These are phyloP conservation scores for Diabrotica virgifera DNA, from an alignment of 1,140 invertebrate genomes.

Conservation along the genomic window DNA sequence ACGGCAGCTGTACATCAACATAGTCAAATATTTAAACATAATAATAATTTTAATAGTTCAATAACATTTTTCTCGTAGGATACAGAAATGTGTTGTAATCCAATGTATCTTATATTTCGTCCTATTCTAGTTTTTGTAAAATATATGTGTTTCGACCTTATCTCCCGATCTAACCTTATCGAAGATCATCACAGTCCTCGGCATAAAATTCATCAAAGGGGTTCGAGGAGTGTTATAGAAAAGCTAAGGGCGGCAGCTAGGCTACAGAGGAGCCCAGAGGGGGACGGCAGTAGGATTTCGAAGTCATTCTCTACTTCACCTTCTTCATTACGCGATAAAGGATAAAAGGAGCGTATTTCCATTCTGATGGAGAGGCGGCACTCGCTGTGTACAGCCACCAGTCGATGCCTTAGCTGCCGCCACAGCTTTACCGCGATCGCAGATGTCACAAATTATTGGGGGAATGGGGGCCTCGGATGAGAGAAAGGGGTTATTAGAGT, in stretches of 20 bases:
- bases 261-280: constrained; percentile 39
- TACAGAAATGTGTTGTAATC: too few species aligned
- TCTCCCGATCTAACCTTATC: constrained; percentile 14
- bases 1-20: too few species aligned
- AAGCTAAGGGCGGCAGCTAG: constrained; percentile 35
- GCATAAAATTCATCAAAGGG: constrained; percentile 47
- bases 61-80: too few species aligned
- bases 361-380: constrained; percentile 23
- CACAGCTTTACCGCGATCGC: constrained; percentile 21
- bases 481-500: constrained; percentile 22
- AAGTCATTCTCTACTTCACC: constrained; percentile 26
- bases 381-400: not conserved
- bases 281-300: constrained; percentile 23
- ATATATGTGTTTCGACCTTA: not conserved
- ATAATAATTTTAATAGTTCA: too few species aligned
- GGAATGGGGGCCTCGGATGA: constrained; percentile 7
- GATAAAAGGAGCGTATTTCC: constrained; percentile 29
- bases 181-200: constrained; percentile 34
- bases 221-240: constrained; percentile 23
- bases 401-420: constrained; percentile 1
- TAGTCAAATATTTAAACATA: too few species aligned
- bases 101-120: too few species aligned
- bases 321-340: constrained; percentile 32
- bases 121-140: too few species aligned
- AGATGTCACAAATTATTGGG: constrained; percentile 35